A percentile compares a stretch with the other conserved stretches of the same genome.
Conservation (phyloP, 2,113 vertebrate genomes). For the Gracilinanus agilis region DNA sequence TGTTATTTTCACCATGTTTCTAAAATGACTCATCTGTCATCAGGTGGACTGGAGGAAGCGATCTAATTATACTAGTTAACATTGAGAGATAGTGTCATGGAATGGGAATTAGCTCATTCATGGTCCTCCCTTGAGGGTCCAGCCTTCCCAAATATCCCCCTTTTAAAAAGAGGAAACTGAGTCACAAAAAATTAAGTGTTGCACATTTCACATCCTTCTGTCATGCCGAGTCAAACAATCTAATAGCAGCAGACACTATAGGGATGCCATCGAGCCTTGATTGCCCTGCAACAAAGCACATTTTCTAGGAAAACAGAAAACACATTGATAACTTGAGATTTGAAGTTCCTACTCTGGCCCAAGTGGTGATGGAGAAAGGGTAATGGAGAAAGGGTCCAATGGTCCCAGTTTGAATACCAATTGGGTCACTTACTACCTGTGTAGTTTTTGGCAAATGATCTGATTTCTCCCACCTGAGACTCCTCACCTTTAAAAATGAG, state of each 20-base stretch:
- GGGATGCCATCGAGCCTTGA: neutral
- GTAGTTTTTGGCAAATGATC: neutral
- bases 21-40: neutral
- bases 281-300: neutral
- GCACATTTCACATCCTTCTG: neutral
- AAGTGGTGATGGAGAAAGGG: neutral
- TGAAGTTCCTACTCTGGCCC: neutral
- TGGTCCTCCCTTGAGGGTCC: neutral
- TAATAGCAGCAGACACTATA: neutral
- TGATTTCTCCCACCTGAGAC: neutral
- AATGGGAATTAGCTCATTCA: neutral
- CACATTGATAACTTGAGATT: neutral
- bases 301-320: neutral
- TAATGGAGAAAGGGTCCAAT: neutral
- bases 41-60: neutral
- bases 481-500: neutral
- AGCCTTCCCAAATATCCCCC: neutral
- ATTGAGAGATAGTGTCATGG: neutral
- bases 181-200: neutral
- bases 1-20: neutral
- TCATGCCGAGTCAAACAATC: neutral
- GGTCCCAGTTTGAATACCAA: neutral
- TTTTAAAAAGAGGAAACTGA: neutral
- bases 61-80: neutral
- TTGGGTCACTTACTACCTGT: neutral